Base-by-base conservation (phyloP, 2,113 vertebrate genomes). In the Emberiza fucata region DNA sequence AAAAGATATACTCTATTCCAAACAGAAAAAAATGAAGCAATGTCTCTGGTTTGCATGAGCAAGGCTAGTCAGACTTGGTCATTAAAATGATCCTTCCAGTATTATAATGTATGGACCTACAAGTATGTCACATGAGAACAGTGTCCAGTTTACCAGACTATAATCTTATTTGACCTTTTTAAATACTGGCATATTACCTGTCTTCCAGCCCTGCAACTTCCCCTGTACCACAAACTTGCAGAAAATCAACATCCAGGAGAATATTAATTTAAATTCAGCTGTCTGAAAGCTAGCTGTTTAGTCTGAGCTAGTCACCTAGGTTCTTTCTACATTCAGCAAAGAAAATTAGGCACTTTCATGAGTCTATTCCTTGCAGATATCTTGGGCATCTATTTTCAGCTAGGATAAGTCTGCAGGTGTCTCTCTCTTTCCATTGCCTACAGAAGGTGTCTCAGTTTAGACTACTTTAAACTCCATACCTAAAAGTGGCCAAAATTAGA, bases 11-110 rank as follows among this genome's bases (percentile, higher is more conserved):
- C 87, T 82, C 63, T 86, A 69, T 91, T 93, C 81, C 81, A 96
- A 97, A 93, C 81, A 96, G 87, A 94, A 95, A 79, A 94, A 92
- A 91, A 72, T 88, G 92, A 97, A 95, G 95, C 53, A 91, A 85
- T 45, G 70, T 90, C 87, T 95, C 68, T 94, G 70, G 60, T 89
- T 71, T 90, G 53, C 80, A 82, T 68, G 70, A 96, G 61, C 56
- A 94, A 92, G 29, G 35, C 51, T 81, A 81, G 39, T 94, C 90
- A 89, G 72, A 89, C 69, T 33, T 8, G 10, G 68, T 47, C 21
- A 56, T 79, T 87, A 87, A 77, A 91, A 82, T 5, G 3, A 92
- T 63, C 40, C 51, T 92, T 79, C 53, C 72, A 80, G 42, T 24
- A 61, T 61, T 82, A 57, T 23, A 72, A 64, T 1, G 13, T 39